Percentiles rank a stretch among this genome's conserved stretches.
phyloP scores from a whole-genome alignment of 2,888 invertebrate genomes.

The Strigamia crassipes region DNA sequence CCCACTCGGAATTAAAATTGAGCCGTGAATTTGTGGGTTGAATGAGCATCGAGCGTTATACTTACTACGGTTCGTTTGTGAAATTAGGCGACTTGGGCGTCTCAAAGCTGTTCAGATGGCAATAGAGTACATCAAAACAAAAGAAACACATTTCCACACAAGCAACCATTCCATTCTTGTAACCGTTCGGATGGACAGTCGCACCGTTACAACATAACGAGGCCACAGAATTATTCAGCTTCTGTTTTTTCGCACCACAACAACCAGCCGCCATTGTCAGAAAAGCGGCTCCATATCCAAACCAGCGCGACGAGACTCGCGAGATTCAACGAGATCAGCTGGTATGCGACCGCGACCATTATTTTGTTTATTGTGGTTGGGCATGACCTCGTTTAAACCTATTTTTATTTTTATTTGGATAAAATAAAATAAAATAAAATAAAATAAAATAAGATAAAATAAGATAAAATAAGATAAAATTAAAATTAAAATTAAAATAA shows the following conservation, averaged over 20 bases:
- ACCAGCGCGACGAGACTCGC: conserved; percentile 6
- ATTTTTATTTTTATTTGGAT: background rate
- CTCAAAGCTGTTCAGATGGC: conserved; percentile 89
- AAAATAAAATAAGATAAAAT: no score
- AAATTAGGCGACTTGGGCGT: conserved; percentile 90
- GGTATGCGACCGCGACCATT: background rate
- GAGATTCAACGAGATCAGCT: background rate
- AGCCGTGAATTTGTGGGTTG: background rate
- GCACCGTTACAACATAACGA: conserved; percentile 64
- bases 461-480: no score
- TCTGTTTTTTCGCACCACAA: conserved; percentile 90
- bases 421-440: background rate
- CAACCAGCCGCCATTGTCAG: conserved; percentile 80
- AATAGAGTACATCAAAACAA: conserved; percentile 98
- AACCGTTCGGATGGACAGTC: conserved; percentile 56
- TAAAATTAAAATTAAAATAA: no score
- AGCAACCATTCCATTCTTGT: conserved; percentile 65
- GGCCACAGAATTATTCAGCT: conserved; percentile 72
- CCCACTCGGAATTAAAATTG: background rate
- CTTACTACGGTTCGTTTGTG: conserved; percentile 55
- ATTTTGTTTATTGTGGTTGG: background rate
- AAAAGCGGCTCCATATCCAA: conserved; percentile 36
- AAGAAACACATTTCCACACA: conserved; percentile 97
- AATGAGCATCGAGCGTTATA: conserved; percentile 30
- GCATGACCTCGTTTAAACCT: background rate